These are phyloP conservation scores for Ditylenchus weischeri DNA, from an alignment of 2,888 invertebrate species.

Conservation along the genomic window DNA sequence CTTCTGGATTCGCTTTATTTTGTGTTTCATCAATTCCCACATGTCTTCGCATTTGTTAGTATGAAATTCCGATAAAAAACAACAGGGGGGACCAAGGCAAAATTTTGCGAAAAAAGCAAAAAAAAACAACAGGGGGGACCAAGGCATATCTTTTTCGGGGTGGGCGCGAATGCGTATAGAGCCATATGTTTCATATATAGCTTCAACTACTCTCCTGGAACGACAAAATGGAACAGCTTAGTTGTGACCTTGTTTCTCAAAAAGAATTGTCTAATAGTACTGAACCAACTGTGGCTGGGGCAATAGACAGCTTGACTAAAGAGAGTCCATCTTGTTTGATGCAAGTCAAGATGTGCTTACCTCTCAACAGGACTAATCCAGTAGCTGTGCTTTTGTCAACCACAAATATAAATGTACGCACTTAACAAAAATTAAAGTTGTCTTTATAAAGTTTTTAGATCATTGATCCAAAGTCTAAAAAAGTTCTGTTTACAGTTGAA, in stretches of 20 bases:
- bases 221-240: slow-evolving; percentile 23
- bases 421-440: not conserved
- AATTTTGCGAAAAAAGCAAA: too few relatives aligned
- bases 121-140: too few relatives aligned
- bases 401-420: slow-evolving; percentile 2
- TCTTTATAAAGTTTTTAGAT: not conserved
- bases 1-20: too few relatives aligned
- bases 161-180: too few relatives aligned
- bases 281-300: not conserved
- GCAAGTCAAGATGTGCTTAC: slow-evolving; percentile 44
- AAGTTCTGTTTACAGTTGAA: slow-evolving; percentile 10
- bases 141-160: too few relatives aligned
- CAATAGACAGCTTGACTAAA: slow-evolving; percentile 2
- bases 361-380: slow-evolving; percentile 41
- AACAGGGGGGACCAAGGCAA: too few relatives aligned
- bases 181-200: not conserved
- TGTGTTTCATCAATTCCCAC: too few relatives aligned
- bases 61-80: too few relatives aligned
- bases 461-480: not conserved
- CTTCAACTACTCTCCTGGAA: slow-evolving; percentile 24
- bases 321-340: slow-evolving; percentile 28
- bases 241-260: slow-evolving; percentile 16
- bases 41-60: too few relatives aligned
- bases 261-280: slow-evolving; percentile 9
- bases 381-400: slow-evolving; percentile 41